phyloP scores from a whole-genome alignment of 2,888 invertebrate genomes.

The Thalpophila matura region DNA sequence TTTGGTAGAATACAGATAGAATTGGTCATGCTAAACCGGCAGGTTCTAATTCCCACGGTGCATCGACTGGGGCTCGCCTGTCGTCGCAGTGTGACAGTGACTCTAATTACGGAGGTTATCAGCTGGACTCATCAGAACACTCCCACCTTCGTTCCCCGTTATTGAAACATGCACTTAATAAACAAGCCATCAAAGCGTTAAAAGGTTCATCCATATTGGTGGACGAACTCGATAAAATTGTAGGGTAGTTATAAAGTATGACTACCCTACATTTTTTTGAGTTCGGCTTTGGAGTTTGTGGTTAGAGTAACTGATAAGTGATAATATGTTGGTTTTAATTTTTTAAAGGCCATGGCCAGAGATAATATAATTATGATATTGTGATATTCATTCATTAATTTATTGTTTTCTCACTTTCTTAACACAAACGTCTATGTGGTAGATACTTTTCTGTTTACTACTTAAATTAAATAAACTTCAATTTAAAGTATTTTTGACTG shows the following conservation, averaged over 20 bases:
- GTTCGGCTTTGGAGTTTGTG: neutral
- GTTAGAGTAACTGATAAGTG: neutral
- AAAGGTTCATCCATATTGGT: neutral
- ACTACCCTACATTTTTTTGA: no score
- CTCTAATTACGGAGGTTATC: constrained; percentile 48
- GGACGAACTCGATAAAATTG: neutral
- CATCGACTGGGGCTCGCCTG: neutral
- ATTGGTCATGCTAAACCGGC: neutral
- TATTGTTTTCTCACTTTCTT: no score
- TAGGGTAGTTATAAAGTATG: neutral
- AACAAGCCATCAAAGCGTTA: neutral
- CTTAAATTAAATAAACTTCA: no score
- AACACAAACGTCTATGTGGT: no score
- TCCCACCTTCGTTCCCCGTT: constrained; percentile 3
- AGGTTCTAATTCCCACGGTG: constrained; percentile 15
- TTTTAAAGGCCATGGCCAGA: no score
- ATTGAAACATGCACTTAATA: constrained; percentile 16
- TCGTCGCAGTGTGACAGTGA: constrained; percentile 15
- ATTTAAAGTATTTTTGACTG: no score
- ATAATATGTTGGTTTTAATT: no score
- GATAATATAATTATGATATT: no score
- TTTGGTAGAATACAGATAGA: no score
- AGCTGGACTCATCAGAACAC: constrained; percentile 22
- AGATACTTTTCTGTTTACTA: no score
- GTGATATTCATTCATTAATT: no score